A percentile compares a stretch with the other conserved stretches of the same genome.
Conservation (phyloP, 2,113 vertebrate species). For the Falcunculus frontatus region DNA sequence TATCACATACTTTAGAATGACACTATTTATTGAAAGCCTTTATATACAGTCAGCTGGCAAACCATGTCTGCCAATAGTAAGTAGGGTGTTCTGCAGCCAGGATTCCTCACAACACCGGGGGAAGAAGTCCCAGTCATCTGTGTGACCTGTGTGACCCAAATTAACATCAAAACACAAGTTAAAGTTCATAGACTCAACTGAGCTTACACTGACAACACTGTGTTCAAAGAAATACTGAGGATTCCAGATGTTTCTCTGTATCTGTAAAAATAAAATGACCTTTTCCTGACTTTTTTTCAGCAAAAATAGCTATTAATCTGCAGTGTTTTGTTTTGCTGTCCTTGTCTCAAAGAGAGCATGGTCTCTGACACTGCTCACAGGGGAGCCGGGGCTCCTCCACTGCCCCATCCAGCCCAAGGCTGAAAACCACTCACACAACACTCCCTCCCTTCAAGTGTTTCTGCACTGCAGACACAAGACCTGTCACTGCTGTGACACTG, state of each 20-base stretch:
- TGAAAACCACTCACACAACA: not conserved
- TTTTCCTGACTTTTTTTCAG: not conserved
- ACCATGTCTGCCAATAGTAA: not conserved
- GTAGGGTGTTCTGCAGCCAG: not conserved
- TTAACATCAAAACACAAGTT: not conserved
- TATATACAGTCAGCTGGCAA: not conserved
- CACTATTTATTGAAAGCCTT: not conserved
- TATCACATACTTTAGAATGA: not conserved
- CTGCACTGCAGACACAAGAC: not conserved
- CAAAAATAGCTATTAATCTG: not conserved
- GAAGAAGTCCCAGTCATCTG: not conserved
- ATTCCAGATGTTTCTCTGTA: not conserved
- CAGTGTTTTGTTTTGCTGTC: not conserved
- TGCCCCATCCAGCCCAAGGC: not conserved
- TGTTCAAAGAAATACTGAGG: not conserved
- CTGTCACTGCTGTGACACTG: no score
- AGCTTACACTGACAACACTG: not conserved
- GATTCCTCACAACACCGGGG: not conserved
- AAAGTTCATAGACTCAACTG: not conserved
- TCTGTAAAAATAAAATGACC: not conserved
- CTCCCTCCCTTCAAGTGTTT: not conserved
- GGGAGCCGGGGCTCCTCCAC: not conserved
- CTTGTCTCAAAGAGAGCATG: not conserved
- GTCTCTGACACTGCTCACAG: not conserved
- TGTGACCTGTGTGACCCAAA: not conserved